Evolutionary conservation across 2,797 vertebrate genomes (phyloP), one percentile per base, ranked within the genome.

Genomic region (Hybognathus amarus): DNA sequence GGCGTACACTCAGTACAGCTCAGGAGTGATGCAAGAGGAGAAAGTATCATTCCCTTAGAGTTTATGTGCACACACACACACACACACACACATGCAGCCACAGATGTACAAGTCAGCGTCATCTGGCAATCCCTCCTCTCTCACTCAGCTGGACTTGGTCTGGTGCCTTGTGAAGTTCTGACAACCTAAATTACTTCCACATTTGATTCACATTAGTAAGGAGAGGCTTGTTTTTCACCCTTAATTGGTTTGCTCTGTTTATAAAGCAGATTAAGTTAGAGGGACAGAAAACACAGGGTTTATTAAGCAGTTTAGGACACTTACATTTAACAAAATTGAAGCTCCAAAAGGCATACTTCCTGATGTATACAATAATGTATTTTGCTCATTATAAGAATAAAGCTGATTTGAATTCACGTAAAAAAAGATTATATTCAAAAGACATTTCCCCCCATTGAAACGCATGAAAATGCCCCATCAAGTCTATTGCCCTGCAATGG

Each of bases 151-250:
- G 80, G 87, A 85, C 59, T 85, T 91, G 86, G 87, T 74, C 68
- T 77, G 27, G 50, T 45, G 89, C 90, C 92, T 90, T 82, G 75
- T 27, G 83, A 87, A 79, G 86, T 85, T 84, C 84, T 85, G 30
- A 17, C 42, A 66, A 87, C 89, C 27, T 85, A 91, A 89, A 92
- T 90, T 89, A 87, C 87, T 94, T 92, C 92, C 92, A 93, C 89
- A 91, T 93, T 93, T 93, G 71, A 88, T 88, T 91, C 77, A 87
- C 64, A 89, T 88, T 84, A 84, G 83, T 85, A 71, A 63, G 24
- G 42, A 80, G 85, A 40, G 68, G 86, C 61, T 81, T 59, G 76
- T 54, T 85, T 88, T 79, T 69, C 70, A 86, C 61, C 22, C 56
- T 88, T 30, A 45, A 78, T 87, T 78, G 75, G 70, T 84, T 83